Evolutionary conservation across 2,113 vertebrate genomes (phyloP).

Genomic region (Corydoras maculifer): DNA sequence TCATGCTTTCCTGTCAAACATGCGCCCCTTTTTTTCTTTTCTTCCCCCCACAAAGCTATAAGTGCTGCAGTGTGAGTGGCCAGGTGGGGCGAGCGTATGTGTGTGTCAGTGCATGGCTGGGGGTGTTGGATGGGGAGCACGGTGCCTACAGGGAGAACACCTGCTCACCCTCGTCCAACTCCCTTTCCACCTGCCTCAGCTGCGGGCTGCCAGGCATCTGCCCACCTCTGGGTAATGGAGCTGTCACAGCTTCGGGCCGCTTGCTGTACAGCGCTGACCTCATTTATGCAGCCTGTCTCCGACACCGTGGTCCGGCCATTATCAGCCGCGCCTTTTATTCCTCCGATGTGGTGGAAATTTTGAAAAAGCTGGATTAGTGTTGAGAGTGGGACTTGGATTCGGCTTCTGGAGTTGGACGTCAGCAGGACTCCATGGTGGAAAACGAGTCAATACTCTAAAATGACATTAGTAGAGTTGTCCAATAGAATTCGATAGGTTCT

Average conservation of each 20-base stretch:
- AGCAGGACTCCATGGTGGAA: no score
- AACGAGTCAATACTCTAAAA: no score
- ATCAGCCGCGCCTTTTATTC: slow-evolving; percentile 14
- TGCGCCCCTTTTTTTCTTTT: not conserved
- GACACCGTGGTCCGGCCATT: slow-evolving; percentile 28
- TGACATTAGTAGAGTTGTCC: no score
- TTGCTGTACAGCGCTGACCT: slow-evolving; percentile 42
- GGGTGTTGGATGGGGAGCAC: slow-evolving; percentile 33
- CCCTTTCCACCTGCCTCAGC: slow-evolving; percentile 32
- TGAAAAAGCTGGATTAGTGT: no score
- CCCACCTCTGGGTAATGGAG: slow-evolving; percentile 50
- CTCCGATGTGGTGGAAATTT: not conserved
- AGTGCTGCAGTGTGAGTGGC: slow-evolving; percentile 25
- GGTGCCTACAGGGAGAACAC: slow-evolving; percentile 48
- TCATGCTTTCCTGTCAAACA: slow-evolving; percentile 11
- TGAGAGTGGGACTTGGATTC: not conserved
- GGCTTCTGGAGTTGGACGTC: no score
- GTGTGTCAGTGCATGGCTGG: slow-evolving; percentile 34
- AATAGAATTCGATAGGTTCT: no score
- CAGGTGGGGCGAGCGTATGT: slow-evolving; percentile 38
- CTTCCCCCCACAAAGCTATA: not conserved
- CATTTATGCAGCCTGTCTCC: slow-evolving; percentile 42
- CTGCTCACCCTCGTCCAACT: slow-evolving; percentile 40
- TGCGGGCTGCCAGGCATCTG: slow-evolving; percentile 48
- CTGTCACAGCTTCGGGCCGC: slow-evolving; percentile 45